These are phyloP conservation scores for Trichopoda pennipes DNA, from an alignment of 2,888 invertebrate genomes.

Conservation along the genomic window DNA sequence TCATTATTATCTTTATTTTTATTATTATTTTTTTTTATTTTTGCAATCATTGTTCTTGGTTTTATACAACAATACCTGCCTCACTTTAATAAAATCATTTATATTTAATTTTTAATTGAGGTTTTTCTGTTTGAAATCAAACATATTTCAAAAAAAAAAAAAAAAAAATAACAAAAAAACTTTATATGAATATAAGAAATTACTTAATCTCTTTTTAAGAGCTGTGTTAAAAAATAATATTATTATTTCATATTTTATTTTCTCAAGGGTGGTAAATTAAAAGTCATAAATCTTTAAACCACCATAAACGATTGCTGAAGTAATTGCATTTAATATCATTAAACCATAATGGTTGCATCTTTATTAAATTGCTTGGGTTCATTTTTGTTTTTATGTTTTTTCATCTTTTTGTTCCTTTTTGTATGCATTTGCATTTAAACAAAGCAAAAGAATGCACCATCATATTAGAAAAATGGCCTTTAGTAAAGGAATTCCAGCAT, in stretches of 20 bases:
- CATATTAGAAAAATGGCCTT: slow-evolving; percentile 51
- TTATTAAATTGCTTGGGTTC: slow-evolving; percentile 16
- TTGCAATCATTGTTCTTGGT: slow-evolving; percentile 62
- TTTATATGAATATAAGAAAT: slow-evolving; percentile 56
- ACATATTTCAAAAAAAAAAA: slow-evolving; percentile 22
- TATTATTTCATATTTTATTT: slow-evolving; percentile 3
- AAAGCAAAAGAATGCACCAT: slow-evolving; percentile 11
- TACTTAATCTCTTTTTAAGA: slow-evolving; percentile 47
- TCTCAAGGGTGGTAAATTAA: slow-evolving; percentile 35
- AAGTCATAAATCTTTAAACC: slow-evolving; percentile 49
- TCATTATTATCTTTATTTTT: slow-evolving; percentile 57
- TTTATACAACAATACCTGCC: slow-evolving; percentile 23
- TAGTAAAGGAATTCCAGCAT: slow-evolving; percentile 24
- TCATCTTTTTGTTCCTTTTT: slow-evolving; percentile 24
- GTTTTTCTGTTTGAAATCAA: slow-evolving; percentile 34
- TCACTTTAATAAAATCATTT: neutral
- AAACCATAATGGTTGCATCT: slow-evolving; percentile 30
- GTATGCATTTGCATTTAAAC: slow-evolving; percentile 28
- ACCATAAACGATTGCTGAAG: slow-evolving; percentile 37
- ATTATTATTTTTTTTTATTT: slow-evolving; percentile 18
- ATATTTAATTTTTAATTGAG: slow-evolving; percentile 55
- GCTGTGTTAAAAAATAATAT: neutral
- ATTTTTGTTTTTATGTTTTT: neutral
- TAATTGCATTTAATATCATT: slow-evolving; percentile 43
- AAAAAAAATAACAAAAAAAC: slow-evolving; percentile 5